Evolutionary conservation across 2,888 invertebrate species (phyloP).

Genomic region (Mesorhabditis sp.): DNA sequence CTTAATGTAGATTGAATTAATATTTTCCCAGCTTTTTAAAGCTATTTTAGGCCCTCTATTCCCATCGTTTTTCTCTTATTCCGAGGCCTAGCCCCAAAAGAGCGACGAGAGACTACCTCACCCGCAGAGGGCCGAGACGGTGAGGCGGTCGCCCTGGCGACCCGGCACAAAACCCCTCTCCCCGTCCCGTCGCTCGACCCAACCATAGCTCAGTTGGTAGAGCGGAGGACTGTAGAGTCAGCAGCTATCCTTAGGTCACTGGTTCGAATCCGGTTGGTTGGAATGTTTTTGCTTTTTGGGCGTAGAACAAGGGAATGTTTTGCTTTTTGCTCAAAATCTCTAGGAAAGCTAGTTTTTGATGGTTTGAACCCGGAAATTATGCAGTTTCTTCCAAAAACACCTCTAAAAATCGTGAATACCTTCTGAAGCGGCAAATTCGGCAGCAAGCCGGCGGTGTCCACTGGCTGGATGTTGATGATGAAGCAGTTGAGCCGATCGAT

Average conservation of each 20-base stretch:
- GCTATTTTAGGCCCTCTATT: too few species aligned
- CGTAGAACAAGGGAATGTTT: constrained; percentile 7
- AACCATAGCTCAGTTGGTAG: constrained; percentile 34
- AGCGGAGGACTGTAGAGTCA: constrained; percentile 33
- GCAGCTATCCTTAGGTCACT: constrained; percentile 6
- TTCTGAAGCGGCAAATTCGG: constrained; percentile 15
- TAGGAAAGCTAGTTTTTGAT: background rate
- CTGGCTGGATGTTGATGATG: constrained; percentile 20
- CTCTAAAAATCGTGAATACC: background rate
- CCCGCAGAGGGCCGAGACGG: too few species aligned
- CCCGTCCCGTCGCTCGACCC: background rate
- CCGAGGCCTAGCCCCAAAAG: too few species aligned
- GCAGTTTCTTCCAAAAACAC: background rate
- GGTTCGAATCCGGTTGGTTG: constrained; percentile 6
- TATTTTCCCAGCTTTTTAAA: too few species aligned
- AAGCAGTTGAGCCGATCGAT: constrained; percentile 18
- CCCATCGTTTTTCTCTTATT: too few species aligned
- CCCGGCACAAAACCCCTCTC: background rate
- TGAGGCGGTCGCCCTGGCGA: too few species aligned
- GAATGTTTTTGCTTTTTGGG: background rate
- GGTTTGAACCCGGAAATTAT: too few species aligned
- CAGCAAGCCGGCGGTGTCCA: constrained; percentile 14
- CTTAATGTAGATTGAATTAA: too few species aligned
- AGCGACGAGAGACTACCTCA: too few species aligned
- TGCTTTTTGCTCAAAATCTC: constrained; percentile 5